Evolutionary conservation across 2,797 vertebrate genomes (phyloP), one percentile per base, ranked within the genome.

Genomic region (Muscicapa striata): DNA sequence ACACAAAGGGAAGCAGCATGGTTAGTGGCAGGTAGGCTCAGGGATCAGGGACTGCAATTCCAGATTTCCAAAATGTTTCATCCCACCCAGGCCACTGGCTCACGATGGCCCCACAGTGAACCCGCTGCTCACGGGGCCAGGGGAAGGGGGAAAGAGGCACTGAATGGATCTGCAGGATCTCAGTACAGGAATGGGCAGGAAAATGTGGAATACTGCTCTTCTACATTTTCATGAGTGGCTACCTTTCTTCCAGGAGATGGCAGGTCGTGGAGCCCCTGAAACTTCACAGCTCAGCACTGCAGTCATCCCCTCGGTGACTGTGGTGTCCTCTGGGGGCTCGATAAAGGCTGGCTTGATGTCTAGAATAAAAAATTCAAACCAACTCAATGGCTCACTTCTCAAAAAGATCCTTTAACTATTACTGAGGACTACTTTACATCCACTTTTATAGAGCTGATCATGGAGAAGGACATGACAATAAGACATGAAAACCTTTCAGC

Each of bases 211-310:
- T 54, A 5, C 22, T 45, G 59, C 19, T 55, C 29, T 73, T 84
- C 62, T 32, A 26, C n/a, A 13, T 5, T 15, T n/a, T 20, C 17
- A 6, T 40, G 51, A 77, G 4, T 22, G 18, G 34, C 7, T 98
- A 99, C 99, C 99, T 98, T 97, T 99, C 95, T 96, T 99, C 99
- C 99, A 99, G 11, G 97, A 98, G 96, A 99, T 98, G 95, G 99
- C 98, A 5, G 99, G 98, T 72, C 98, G 99, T 48, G 99, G 99
- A 46, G 99, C 98, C n/a, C 99, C 99, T 0, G 98, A 98, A 23
- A 98, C 98, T 79, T 98, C 98, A n/a, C 99, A 99, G 90, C 90
- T 97, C 80, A 99, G 98, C 49, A 98, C 66, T 6, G 98, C 98
- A 0, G 95, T 97, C 89, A 98, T 98, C 5, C 99, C 98, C 36